Base-by-base conservation (phyloP, 2,888 invertebrate genomes). In the Bembecia ichneumoniformis region DNA sequence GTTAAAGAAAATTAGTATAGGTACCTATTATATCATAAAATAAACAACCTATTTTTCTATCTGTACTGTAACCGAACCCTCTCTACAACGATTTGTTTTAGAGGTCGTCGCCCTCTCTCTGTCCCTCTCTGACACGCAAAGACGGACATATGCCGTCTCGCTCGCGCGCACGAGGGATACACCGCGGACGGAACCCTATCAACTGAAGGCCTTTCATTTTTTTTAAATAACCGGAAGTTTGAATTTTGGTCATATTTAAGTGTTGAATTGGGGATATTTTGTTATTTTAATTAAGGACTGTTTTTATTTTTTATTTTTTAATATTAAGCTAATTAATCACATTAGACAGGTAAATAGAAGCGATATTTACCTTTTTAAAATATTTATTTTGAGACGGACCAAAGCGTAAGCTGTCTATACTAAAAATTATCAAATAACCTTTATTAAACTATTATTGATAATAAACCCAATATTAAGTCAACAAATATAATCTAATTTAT, bases 61-160 rank as follows among this genome's bases (percentile, higher is more conserved):
- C 84, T 54, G 62, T 87, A 80, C 82, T 62, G 70, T 74, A 81
- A 77, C 79, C 80, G 78, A 83, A 83, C 83, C 86, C 83, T 82
- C 79, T 76, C 76, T 77, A 75, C 77, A 71, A 69, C 86, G 84
- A 84, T 87, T 84, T 84, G 86, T 84, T 86, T 84, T 80, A 86
- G 78, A 82, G 86, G 86, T 86, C 86, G 72, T 84, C 82, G 82
- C 74, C 83, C 83, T 76, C 71, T 55, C 58, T 60, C 68, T 62
- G 52, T 81, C 82, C 62, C 71, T 62, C 58, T 81, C 73, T 57
- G 55, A 54, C 74, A 60, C 58, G n/a, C 59, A 62, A 56, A 53
- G 52, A 64, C 57, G 60, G 62, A 55, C 62, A 72, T 74, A 58
- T 55, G 58, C 52, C 55, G 51, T 80, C 80, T 60, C 73, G 35